Percentiles rank a stretch among this genome's conserved stretches.
phyloP scores from a whole-genome alignment of 2,113 vertebrate species.

The Gambusia holbrooki region DNA sequence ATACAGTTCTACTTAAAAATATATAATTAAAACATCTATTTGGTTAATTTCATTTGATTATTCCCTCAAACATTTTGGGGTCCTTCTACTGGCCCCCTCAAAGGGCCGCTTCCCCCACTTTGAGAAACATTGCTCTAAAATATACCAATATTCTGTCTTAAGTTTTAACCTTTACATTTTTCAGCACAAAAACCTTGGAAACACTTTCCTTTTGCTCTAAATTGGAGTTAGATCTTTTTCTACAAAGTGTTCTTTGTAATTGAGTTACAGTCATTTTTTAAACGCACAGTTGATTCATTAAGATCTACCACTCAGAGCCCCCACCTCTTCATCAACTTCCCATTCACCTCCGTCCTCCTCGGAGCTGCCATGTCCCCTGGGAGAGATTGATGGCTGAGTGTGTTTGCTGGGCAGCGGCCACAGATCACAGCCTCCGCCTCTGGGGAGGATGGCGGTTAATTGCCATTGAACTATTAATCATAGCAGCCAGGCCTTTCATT shows the following conservation, averaged over 20 bases:
- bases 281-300: constrained; percentile 51
- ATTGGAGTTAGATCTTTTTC: neutral
- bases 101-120: too few relatives aligned
- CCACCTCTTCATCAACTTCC: constrained; percentile 4
- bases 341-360: constrained; percentile 29
- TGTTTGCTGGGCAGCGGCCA: constrained; percentile 49
- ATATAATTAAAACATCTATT: too few relatives aligned
- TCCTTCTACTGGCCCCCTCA: too few relatives aligned
- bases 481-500: constrained; percentile 57
- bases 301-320: constrained; percentile 16
- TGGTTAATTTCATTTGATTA: too few relatives aligned
- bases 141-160: neutral
- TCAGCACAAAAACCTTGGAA: constrained; percentile 1
- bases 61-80: too few relatives aligned
- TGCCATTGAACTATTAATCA: constrained; percentile 76
- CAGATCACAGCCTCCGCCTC: constrained; percentile 61
- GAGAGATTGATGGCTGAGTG: constrained; percentile 60
- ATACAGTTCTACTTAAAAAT: too few relatives aligned
- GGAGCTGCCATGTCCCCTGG: constrained; percentile 30
- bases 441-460: constrained; percentile 69
- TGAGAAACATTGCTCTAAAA: neutral
- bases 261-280: constrained; percentile 14
- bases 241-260: constrained; percentile 14
- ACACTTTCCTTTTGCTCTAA: neutral
- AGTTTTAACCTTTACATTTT: constrained; percentile 9